Percentiles rank a stretch among this genome's conserved stretches.
Evolutionary conservation across 2,113 vertebrate species (phyloP).

Genomic region (Cynopterus brachyotis): DNA sequence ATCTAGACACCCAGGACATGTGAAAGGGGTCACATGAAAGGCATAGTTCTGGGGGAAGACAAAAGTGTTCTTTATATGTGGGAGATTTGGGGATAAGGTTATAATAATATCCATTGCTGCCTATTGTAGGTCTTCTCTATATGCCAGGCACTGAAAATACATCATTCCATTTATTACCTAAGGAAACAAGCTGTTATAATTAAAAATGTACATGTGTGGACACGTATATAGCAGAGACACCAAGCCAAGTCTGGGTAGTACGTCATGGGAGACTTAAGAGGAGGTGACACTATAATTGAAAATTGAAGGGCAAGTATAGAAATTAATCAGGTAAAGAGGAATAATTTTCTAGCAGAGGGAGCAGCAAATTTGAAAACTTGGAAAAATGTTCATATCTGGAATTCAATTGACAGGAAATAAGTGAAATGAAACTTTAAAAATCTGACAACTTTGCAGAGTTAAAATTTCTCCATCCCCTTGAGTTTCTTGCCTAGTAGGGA

Average conservation of each 20-base stretch:
- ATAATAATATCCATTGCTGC: background rate
- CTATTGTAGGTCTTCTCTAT: constrained; percentile 8
- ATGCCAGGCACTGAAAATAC: background rate
- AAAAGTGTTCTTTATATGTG: background rate
- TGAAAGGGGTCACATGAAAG: background rate
- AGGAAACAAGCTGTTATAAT: background rate
- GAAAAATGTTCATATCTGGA: background rate
- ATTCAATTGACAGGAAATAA: background rate
- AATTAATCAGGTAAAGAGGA: background rate
- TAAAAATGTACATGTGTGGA: background rate
- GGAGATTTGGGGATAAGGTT: background rate
- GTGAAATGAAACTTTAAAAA: constrained; percentile 27
- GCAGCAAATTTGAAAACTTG: background rate
- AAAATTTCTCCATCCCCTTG: background rate
- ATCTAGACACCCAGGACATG: background rate
- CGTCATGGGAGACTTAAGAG: background rate
- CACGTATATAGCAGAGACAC: background rate
- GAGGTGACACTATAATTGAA: background rate
- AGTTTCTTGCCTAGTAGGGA: background rate
- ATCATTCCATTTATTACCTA: background rate
- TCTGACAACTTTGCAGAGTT: background rate
- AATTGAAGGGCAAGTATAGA: background rate
- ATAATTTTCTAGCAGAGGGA: constrained; percentile 4
- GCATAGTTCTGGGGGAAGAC: background rate
- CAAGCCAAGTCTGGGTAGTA: background rate